phyloP scores from a whole-genome alignment of 2,113 vertebrate species.

The Ophiodon elongatus region DNA sequence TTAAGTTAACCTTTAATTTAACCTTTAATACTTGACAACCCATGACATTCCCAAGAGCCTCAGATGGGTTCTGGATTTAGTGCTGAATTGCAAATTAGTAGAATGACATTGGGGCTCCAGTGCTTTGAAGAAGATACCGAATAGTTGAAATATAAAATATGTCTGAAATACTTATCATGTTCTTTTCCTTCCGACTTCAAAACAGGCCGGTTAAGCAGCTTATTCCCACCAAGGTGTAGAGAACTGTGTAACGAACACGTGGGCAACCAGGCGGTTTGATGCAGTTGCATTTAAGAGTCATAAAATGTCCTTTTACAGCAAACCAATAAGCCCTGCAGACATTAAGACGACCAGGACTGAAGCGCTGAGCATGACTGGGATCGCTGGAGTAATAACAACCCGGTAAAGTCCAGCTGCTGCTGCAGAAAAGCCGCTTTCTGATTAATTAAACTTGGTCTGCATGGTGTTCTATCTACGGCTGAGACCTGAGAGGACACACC shows the following conservation, averaged over 20 bases:
- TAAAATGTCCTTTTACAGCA: slow-evolving; percentile 44
- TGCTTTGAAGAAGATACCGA: neutral
- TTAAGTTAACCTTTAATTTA: no score
- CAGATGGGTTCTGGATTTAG: no score
- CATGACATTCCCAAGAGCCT: no score
- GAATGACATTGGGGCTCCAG: neutral
- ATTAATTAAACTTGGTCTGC: slow-evolving; percentile 33
- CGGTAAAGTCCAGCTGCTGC: slow-evolving; percentile 16
- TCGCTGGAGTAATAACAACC: slow-evolving; percentile 30
- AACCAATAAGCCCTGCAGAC: slow-evolving; percentile 41
- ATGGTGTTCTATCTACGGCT: neutral
- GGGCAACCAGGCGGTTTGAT: neutral
- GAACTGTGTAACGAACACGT: neutral
- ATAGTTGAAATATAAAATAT: slow-evolving; percentile 6
- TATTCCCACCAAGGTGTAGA: neutral
- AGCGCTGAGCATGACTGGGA: slow-evolving; percentile 21
- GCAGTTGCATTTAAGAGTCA: slow-evolving; percentile 15
- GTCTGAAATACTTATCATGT: neutral
- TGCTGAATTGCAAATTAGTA: no score
- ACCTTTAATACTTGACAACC: no score
- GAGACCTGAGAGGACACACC: slow-evolving; percentile 15
- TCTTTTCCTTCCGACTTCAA: neutral
- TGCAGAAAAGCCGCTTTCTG: slow-evolving; percentile 33
- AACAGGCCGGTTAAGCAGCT: neutral
- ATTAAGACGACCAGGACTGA: slow-evolving; percentile 15